A percentile compares a stretch with the other conserved stretches of the same genome.
These are phyloP conservation scores for Acanthurus leucopareius DNA, from an alignment of 2,797 vertebrate species.

Conservation along the genomic window DNA sequence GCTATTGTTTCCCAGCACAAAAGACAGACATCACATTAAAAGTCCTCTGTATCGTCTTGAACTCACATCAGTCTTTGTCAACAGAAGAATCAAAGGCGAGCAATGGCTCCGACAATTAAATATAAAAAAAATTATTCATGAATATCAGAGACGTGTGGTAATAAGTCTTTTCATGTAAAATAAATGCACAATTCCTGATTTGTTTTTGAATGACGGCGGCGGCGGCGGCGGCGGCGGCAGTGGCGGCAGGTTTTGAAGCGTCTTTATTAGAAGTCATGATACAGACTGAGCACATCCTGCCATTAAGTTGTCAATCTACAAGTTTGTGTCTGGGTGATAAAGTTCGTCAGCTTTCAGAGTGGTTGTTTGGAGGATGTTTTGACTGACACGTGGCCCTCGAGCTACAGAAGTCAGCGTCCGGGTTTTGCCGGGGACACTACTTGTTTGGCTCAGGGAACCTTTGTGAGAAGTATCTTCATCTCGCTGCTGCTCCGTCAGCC, in stretches of 20 bases:
- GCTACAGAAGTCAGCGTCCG: conserved; percentile 73
- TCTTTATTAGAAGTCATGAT: background rate
- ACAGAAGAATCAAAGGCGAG: conserved; percentile 70
- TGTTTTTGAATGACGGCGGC: conserved; percentile 56
- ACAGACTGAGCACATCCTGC: conserved; percentile 44
- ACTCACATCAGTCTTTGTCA: conserved; percentile 84
- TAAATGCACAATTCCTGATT: conserved; percentile 57
- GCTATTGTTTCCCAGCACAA: conserved; percentile 85
- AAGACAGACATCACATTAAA: conserved; percentile 82
- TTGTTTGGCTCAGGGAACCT: conserved; percentile 83
- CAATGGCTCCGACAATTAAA: conserved; percentile 70
- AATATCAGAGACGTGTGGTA: conserved; percentile 42
- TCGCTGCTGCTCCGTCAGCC: conserved; percentile 75
- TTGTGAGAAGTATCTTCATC: conserved; percentile 85
- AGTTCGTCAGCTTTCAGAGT: conserved; percentile 75
- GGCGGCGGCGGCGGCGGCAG: background rate
- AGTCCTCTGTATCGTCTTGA: conserved; percentile 78
- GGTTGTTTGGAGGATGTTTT: conserved; percentile 80
- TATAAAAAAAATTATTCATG: conserved; percentile 62
- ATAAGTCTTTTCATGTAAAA: conserved; percentile 59
- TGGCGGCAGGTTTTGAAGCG: background rate
- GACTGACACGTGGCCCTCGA: conserved; percentile 82
- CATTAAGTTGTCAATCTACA: conserved; percentile 80
- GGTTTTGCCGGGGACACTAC: conserved; percentile 79
- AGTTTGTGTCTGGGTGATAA: conserved; percentile 78